Conservation (phyloP, 2,797 vertebrate genomes). For the Oreonectes daqikongensis region DNA sequence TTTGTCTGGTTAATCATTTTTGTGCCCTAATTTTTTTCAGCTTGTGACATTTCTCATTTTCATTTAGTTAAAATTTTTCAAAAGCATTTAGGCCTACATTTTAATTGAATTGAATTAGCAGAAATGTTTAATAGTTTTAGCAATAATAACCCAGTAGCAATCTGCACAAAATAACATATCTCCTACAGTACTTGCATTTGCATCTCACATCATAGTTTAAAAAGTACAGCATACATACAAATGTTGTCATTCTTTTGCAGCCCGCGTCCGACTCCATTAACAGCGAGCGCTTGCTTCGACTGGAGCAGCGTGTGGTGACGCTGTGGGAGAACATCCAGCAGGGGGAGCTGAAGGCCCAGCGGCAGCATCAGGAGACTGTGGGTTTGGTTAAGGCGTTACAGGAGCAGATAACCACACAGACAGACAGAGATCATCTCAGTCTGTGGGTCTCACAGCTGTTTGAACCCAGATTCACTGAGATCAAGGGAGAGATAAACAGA, state of each 20-base stretch:
- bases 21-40: too few species aligned
- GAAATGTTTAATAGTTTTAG: too few species aligned
- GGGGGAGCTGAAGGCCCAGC: slow-evolving; percentile 67
- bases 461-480: slow-evolving; percentile 65
- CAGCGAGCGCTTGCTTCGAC: slow-evolving; percentile 68
- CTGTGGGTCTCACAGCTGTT: slow-evolving; percentile 76
- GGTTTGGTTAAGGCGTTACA: slow-evolving; percentile 75
- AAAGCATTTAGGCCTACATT: too few species aligned
- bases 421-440: slow-evolving; percentile 71
- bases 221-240: neutral
- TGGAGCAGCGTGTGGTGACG: slow-evolving; percentile 79
- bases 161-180: too few species aligned
- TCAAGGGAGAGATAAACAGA: slow-evolving; percentile 68
- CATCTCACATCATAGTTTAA: neutral
- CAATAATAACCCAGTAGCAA: too few species aligned
- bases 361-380: slow-evolving; percentile 72
- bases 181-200: neutral
- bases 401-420: slow-evolving; percentile 77
- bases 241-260: neutral
- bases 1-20: too few species aligned
- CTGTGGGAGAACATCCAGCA: slow-evolving; percentile 77
- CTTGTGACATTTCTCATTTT: too few species aligned
- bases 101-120: too few species aligned
- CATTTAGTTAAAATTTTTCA: too few species aligned
- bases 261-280: slow-evolving; percentile 60